Evolutionary conservation across 1,140 invertebrate genomes (phyloP).

Genomic region (Drosophila miranda): DNA sequence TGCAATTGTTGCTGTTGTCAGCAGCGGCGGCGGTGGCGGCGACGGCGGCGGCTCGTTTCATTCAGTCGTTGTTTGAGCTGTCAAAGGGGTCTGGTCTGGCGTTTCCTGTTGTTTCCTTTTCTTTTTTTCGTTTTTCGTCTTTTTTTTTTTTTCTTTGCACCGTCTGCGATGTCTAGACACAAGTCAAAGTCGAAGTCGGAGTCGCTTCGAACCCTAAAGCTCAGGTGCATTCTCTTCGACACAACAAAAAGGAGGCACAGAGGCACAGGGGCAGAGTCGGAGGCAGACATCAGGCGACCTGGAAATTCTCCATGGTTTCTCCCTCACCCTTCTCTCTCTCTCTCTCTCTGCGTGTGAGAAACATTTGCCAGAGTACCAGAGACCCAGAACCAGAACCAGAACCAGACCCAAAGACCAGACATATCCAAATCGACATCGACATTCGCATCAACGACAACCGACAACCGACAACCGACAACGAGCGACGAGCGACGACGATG

Average conservation of each 20-base stretch:
- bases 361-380: constrained; percentile 6
- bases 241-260: constrained; percentile 19
- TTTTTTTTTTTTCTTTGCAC: constrained; percentile 12
- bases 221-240: constrained; percentile 51
- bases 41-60: constrained; percentile 54
- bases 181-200: constrained; percentile 62
- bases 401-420: constrained; percentile 34
- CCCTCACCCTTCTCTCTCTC: background rate
- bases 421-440: constrained; percentile 31
- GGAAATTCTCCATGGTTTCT: constrained; percentile 27
- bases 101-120: constrained; percentile 72
- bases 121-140: background rate
- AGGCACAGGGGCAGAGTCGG: too few species aligned
- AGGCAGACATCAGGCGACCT: constrained; percentile 18
- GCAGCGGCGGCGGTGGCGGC: constrained; percentile 19
- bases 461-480: too few species aligned
- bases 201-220: constrained; percentile 43
- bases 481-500: constrained; percentile 20
- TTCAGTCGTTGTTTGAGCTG: constrained; percentile 61
- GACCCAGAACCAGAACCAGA: constrained; percentile 8
- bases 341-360: constrained; percentile 25
- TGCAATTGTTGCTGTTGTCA: constrained; percentile 44
- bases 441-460: constrained; percentile 49
- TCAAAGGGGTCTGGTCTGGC: constrained; percentile 72
- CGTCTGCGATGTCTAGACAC: constrained; percentile 74